A percentile compares a stretch with the other conserved stretches of the same genome.
Conservation (phyloP, 2,797 vertebrate genomes). For the Eleutherodactylus coqui region DNA sequence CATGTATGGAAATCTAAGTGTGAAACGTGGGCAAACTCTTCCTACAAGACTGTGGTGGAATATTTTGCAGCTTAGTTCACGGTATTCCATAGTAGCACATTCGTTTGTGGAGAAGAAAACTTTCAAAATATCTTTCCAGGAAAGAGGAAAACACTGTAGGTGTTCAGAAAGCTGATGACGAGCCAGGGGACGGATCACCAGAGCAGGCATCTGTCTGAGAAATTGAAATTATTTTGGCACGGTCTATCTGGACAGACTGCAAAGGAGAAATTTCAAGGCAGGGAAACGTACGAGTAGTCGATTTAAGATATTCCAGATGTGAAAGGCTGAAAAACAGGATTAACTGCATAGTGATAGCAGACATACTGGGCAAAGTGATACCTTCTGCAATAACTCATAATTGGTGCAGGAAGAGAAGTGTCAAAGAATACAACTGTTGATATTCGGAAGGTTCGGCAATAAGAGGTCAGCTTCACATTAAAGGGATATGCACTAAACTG, state of each 20-base stretch:
- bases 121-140: constrained; percentile 26
- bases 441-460: neutral
- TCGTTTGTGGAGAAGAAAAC: neutral
- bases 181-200: constrained; percentile 25
- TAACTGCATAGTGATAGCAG: constrained; percentile 42
- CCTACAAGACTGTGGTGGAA: neutral
- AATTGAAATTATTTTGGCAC: constrained; percentile 35
- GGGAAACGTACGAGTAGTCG: constrained; percentile 26
- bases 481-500: neutral
- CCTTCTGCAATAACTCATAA: neutral
- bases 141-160: constrained; percentile 43
- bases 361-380: neutral
- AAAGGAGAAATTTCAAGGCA: constrained; percentile 43
- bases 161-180: constrained; percentile 33
- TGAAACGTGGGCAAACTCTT: neutral
- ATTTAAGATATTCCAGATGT: constrained; percentile 50
- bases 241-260: constrained; percentile 18
- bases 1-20: too few relatives aligned
- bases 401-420: neutral
- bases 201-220: constrained; percentile 43
- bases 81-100: neutral
- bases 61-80: neutral
- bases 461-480: neutral
- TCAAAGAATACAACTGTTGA: neutral
- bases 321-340: constrained; percentile 34